These are phyloP conservation scores for Hydropotes inermis DNA, from an alignment of 2,113 vertebrate species.

Conservation along the genomic window DNA sequence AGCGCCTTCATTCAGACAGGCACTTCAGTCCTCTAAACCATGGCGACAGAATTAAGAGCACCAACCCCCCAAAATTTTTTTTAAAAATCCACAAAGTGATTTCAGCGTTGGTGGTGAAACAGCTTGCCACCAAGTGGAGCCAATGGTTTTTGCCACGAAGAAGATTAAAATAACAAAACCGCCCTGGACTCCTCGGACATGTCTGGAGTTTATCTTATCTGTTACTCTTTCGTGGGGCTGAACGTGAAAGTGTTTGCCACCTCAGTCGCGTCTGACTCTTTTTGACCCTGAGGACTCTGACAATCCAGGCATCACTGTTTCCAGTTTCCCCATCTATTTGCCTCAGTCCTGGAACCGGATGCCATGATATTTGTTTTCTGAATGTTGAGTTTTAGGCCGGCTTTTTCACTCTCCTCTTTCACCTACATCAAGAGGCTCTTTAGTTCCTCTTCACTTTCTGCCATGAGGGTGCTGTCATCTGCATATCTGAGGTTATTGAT, in stretches of 20 bases:
- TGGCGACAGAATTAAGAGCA: not conserved
- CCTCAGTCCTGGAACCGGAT: not conserved
- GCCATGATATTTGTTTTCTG: not conserved
- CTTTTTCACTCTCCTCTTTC: not conserved
- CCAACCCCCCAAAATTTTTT: not conserved
- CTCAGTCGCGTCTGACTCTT: not conserved
- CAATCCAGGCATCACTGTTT: accelerated
- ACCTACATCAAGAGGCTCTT: not conserved
- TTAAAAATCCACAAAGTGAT: not conserved
- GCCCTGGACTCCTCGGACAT: accelerated
- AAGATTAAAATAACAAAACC: not conserved
- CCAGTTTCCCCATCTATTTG: not conserved
- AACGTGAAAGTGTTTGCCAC: accelerated
- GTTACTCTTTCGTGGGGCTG: not conserved
- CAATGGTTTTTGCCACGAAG: accelerated
- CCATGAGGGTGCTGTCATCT: not conserved
- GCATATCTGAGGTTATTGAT: not conserved
- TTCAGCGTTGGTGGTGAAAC: not conserved
- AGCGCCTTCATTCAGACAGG: not conserved
- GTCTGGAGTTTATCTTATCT: accelerated
- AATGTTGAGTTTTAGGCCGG: not conserved
- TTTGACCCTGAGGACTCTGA: not conserved
- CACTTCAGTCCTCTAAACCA: accelerated
- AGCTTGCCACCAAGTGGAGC: not conserved
- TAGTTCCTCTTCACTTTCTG: not conserved